phyloP scores from a whole-genome alignment of 2,113 vertebrate species.

The Paralichthys olivaceus region DNA sequence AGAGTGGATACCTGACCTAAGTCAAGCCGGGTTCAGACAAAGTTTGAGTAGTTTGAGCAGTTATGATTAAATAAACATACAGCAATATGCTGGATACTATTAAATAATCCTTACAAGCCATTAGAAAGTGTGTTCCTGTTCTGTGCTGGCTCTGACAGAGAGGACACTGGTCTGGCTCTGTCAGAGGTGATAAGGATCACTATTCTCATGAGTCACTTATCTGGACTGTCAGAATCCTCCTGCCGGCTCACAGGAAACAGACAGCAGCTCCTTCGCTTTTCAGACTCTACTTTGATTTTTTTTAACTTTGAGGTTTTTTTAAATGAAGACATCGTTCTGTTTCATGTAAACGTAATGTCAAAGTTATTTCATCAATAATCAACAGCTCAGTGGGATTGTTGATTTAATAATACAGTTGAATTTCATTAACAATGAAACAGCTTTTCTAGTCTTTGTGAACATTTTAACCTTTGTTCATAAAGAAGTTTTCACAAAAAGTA shows the following conservation, averaged over 20 bases:
- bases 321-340: background rate
- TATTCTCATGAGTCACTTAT: constrained; percentile 57
- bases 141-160: constrained; percentile 12
- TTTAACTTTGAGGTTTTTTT: too few species aligned
- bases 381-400: too few species aligned
- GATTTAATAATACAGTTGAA: too few species aligned
- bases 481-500: too few species aligned
- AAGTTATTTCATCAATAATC: too few species aligned
- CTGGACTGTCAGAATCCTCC: constrained; percentile 38
- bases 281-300: background rate
- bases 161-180: constrained; percentile 5
- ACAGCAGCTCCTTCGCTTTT: constrained; percentile 34
- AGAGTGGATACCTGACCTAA: too few species aligned
- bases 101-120: background rate
- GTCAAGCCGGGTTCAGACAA: too few species aligned
- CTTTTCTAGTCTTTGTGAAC: too few species aligned
- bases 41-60: too few species aligned
- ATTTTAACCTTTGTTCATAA: too few species aligned
- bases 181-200: constrained; percentile 50
- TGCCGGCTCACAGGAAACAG: constrained; percentile 40
- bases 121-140: background rate
- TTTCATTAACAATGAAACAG: too few species aligned
- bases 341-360: too few species aligned
- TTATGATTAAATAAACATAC: constrained; percentile 8
- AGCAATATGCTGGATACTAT: background rate